phyloP scores from a whole-genome alignment of 2,888 invertebrate species.

The Acholoe squamosa region DNA sequence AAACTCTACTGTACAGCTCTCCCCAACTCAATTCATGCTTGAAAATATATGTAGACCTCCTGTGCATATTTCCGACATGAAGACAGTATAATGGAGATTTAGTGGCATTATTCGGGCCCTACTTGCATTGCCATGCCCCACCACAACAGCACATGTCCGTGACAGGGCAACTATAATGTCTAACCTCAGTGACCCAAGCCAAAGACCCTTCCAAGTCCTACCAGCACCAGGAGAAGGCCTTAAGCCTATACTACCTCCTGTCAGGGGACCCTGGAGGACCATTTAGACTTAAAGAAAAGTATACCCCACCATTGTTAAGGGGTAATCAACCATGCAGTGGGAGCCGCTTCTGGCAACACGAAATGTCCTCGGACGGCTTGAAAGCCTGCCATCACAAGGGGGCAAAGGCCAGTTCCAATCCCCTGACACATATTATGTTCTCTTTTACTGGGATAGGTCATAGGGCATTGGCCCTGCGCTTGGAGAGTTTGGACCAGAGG shows the following conservation, averaged over 20 bases:
- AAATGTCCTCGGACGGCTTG: background rate
- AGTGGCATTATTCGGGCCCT: background rate
- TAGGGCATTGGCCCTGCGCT: background rate
- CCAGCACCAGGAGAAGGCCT: background rate
- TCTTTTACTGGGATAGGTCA: background rate
- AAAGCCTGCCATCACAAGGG: background rate
- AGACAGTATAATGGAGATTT: background rate
- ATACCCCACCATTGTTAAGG: background rate
- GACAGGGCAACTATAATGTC: background rate
- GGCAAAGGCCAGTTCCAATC: background rate
- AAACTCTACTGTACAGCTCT: no score
- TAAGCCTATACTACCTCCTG: no score
- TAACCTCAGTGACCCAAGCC: background rate
- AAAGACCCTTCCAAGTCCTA: background rate
- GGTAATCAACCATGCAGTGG: background rate
- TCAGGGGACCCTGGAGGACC: no score
- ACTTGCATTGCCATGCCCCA: background rate
- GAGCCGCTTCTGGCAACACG: background rate
- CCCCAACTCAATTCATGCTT: no score
- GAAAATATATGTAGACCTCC: no score
- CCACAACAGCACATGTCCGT: background rate
- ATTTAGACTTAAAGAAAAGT: no score
- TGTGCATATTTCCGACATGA: no score
- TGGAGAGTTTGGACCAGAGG: background rate
- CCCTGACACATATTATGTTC: background rate